Conservation (phyloP, 1,140 invertebrate species). For the Globodera ellingtonae region DNA sequence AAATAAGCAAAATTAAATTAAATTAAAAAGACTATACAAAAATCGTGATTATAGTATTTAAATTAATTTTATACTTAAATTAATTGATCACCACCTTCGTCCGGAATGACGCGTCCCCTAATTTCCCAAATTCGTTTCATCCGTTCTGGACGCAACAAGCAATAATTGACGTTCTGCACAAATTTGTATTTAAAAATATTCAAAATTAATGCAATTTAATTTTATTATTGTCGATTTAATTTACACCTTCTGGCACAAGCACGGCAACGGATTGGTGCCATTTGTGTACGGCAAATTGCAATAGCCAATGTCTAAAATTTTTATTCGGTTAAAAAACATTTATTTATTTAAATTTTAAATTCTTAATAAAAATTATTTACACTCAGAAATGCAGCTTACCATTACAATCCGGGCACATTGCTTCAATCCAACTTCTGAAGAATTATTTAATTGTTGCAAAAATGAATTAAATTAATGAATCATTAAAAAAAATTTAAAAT, state of each 20-base stretch:
- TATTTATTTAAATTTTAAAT: too few relatives aligned
- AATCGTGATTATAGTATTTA: too few relatives aligned
- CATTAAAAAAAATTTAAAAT: constrained; percentile 5
- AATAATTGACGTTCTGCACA: constrained; percentile 57
- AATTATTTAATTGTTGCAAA: not conserved
- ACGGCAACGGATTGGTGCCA: constrained; percentile 49
- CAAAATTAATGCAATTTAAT: constrained; percentile 13
- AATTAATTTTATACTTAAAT: not conserved
- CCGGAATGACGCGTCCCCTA: constrained; percentile 57
- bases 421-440: constrained; percentile 43
- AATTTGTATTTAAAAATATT: too few relatives aligned
- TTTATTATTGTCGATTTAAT: not conserved
- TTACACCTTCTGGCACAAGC: constrained; percentile 56
- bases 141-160: constrained; percentile 54
- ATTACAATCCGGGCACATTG: constrained; percentile 56
- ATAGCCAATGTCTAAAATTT: constrained; percentile 56
- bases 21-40: too few relatives aligned
- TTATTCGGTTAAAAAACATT: too few relatives aligned
- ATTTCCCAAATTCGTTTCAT: constrained; percentile 63
- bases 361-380: too few relatives aligned
- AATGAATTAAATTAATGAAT: not conserved
- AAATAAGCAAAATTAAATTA: too few relatives aligned
- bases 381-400: not conserved
- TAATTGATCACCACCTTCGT: constrained; percentile 36
- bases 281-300: constrained; percentile 60